Evolutionary conservation across 2,113 vertebrate species (phyloP).

Genomic region (Taxidea taxus): DNA sequence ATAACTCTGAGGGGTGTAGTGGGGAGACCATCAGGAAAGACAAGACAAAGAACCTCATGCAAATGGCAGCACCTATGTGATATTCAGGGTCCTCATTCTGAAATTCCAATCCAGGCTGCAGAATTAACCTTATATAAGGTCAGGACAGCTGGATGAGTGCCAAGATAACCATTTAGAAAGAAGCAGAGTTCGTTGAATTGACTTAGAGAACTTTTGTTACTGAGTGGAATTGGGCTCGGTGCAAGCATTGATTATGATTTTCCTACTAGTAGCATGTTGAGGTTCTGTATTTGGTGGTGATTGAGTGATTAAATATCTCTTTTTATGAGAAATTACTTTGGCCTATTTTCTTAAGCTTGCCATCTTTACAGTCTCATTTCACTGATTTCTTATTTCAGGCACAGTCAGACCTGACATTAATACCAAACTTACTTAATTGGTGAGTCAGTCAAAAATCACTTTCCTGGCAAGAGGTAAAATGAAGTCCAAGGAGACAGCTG

Average conservation of each 20-base stretch:
- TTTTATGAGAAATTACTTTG: slow-evolving; percentile 41
- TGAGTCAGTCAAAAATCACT: slow-evolving; percentile 54
- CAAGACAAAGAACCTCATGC: background rate
- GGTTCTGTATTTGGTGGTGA: background rate
- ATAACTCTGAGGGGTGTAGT: background rate
- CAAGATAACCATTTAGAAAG: background rate
- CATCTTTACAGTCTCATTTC: background rate
- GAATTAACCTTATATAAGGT: background rate
- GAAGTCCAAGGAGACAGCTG: background rate
- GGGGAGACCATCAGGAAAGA: background rate
- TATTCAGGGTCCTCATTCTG: background rate
- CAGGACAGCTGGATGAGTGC: background rate
- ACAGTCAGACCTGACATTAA: slow-evolving; percentile 49
- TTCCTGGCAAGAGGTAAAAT: background rate
- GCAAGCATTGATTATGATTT: background rate
- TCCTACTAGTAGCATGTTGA: background rate
- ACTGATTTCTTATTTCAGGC: slow-evolving; percentile 67
- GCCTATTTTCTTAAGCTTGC: slow-evolving; percentile 29
- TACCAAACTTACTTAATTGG: slow-evolving; percentile 61
- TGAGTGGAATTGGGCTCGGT: background rate
- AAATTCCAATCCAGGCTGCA: background rate
- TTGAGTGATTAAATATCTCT: slow-evolving; percentile 17
- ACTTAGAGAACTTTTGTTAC: background rate
- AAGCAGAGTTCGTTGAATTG: background rate
- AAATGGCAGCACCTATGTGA: background rate